These are phyloP conservation scores for Acanthornis magna DNA, from an alignment of 2,797 vertebrate genomes.

Conservation along the genomic window DNA sequence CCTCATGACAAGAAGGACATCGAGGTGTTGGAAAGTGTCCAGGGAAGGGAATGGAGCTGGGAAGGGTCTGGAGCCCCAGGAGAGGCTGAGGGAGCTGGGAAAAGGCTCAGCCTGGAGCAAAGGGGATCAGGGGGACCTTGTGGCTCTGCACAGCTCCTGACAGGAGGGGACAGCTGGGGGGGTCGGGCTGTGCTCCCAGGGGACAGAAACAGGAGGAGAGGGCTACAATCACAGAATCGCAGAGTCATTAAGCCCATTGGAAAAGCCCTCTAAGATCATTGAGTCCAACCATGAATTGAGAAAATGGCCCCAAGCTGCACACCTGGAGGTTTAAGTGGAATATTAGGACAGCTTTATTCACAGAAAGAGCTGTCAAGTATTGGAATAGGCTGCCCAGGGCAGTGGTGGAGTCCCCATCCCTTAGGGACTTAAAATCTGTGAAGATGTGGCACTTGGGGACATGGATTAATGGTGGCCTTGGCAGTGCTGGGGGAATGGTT, in stretches of 20 bases:
- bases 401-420: background rate
- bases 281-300: background rate
- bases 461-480: background rate
- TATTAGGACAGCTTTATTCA: background rate
- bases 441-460: background rate
- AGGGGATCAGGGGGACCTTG: background rate
- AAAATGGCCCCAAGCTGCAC: background rate
- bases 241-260: background rate
- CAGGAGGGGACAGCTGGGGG: accelerated
- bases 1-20: background rate
- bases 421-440: background rate
- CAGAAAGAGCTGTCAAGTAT: background rate
- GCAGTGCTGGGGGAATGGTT: background rate
- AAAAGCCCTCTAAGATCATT: background rate
- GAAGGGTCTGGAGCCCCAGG: background rate
- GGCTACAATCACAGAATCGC: background rate
- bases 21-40: accelerated
- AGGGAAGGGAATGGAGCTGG: accelerated
- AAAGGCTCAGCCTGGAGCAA: background rate
- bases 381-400: background rate
- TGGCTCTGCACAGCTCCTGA: background rate
- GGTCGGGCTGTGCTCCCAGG: accelerated
- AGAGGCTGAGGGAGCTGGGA: accelerated
- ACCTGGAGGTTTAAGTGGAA: background rate
- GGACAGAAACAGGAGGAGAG: background rate